phyloP scores from a whole-genome alignment of 1,140 invertebrate species.

The Hycleus cichorii region DNA sequence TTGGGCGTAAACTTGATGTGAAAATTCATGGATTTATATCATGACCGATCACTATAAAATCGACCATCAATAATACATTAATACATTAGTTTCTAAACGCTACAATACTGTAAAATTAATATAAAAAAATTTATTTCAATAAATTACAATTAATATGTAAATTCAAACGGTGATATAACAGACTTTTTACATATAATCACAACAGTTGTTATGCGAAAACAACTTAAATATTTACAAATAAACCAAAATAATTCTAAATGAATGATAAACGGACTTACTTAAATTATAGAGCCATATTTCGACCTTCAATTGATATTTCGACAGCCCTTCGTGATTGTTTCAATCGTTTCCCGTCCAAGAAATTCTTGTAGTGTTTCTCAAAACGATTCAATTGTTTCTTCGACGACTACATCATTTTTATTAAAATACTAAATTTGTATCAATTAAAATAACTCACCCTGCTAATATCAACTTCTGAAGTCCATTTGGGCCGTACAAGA shows the following conservation, averaged over 20 bases:
- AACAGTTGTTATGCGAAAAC: background rate
- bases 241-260: background rate
- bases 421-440: conserved; percentile 15
- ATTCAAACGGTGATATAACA: background rate
- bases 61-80: conserved; percentile 24
- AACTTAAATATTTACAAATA: background rate
- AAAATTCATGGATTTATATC: conserved; percentile 12
- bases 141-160: background rate
- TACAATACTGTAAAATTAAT: background rate
- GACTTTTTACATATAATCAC: background rate
- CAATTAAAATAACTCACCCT: conserved; percentile 48
- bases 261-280: too few relatives aligned
- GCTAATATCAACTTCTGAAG: conserved; percentile 76
- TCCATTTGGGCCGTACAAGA: conserved; percentile 88
- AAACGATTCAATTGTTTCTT: conserved; percentile 81
- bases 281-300: conserved; percentile 82
- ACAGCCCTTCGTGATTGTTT: conserved; percentile 75
- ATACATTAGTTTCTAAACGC: conserved; percentile 3
- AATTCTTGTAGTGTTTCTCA: conserved; percentile 86
- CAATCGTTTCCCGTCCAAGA: conserved; percentile 76
- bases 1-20: conserved; percentile 9
- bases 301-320: conserved; percentile 89
- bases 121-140: conserved; percentile 3
- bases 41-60: conserved; percentile 20
- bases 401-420: conserved; percentile 45